These are phyloP conservation scores for Paratrypauchen microcephalus DNA, from an alignment of 2,797 vertebrate species.

Conservation along the genomic window DNA sequence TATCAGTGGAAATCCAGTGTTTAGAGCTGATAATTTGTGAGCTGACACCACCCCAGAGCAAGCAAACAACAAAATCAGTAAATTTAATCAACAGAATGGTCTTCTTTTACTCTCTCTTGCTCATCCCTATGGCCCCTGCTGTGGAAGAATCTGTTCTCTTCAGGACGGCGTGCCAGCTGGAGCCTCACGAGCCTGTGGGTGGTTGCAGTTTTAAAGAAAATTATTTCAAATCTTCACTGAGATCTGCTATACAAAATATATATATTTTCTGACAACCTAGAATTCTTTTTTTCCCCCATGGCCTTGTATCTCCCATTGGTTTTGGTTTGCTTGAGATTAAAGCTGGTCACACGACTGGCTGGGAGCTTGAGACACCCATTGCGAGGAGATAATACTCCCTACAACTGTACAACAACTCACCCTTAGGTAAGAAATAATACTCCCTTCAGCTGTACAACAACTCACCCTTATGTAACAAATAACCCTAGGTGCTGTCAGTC, in stretches of 20 bases:
- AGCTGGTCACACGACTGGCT: no score
- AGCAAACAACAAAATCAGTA: conserved; percentile 72
- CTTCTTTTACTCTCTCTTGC: conserved; percentile 72
- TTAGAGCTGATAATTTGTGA: conserved; percentile 69
- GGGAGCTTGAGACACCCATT: no score
- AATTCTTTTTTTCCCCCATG: conserved; percentile 60
- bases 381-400: no score
- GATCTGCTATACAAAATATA: conserved; percentile 68
- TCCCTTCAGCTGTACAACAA: no score
- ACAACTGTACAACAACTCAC: no score
- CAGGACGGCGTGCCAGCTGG: conserved; percentile 75
- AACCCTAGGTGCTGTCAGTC: no score
- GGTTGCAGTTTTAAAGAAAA: conserved; percentile 76
- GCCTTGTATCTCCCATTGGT: conserved; percentile 44
- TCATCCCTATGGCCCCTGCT: conserved; percentile 73
- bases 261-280: conserved; percentile 58
- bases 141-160: conserved; percentile 76
- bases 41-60: conserved; percentile 66
- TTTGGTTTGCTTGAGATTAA: conserved; percentile 40
- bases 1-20: conserved; percentile 56
- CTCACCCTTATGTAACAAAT: no score
- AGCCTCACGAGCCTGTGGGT: conserved; percentile 74
- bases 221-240: conserved; percentile 67
- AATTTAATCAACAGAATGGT: conserved; percentile 76
- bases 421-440: no score